Evolutionary conservation across 2,113 vertebrate species (phyloP).

Genomic region (Engystomops pustulosus): DNA sequence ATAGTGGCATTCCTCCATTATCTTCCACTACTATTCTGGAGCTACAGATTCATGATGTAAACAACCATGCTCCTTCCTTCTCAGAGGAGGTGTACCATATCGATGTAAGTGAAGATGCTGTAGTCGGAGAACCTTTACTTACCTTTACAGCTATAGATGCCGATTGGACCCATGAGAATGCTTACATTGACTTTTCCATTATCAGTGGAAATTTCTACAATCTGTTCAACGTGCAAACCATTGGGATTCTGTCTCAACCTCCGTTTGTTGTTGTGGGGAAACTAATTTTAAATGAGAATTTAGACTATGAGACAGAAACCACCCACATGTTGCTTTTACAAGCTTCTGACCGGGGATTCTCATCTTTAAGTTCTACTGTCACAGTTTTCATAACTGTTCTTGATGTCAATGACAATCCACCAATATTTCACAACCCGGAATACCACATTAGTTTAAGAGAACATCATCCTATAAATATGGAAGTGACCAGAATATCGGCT

Average conservation of each 20-base stretch:
- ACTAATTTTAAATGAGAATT: slow-evolving; percentile 76
- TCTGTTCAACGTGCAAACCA: slow-evolving; percentile 79
- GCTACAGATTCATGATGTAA: slow-evolving; percentile 77
- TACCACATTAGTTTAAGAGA: slow-evolving; percentile 82
- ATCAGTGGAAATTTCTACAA: slow-evolving; percentile 78
- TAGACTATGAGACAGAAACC: slow-evolving; percentile 81
- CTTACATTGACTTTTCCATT: slow-evolving; percentile 77
- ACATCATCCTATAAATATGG: slow-evolving; percentile 74
- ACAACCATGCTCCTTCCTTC: slow-evolving; percentile 82
- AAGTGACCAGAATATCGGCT: slow-evolving; percentile 78
- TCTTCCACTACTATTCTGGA: slow-evolving; percentile 77
- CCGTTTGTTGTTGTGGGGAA: slow-evolving; percentile 71
- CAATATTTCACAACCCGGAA: slow-evolving; percentile 76
- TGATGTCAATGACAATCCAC: slow-evolving; percentile 88
- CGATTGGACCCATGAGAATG: slow-evolving; percentile 80
- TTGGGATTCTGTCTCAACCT: slow-evolving; percentile 65
- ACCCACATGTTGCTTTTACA: slow-evolving; percentile 78
- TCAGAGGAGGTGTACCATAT: slow-evolving; percentile 75
- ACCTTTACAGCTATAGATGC: slow-evolving; percentile 78
- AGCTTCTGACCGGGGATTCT: slow-evolving; percentile 78
- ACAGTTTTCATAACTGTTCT: slow-evolving; percentile 78
- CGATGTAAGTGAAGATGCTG: slow-evolving; percentile 76
- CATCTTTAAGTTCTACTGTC: slow-evolving; percentile 79
- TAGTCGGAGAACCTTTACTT: slow-evolving; percentile 75
- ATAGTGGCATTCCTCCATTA: slow-evolving; percentile 79